A percentile compares a stretch with the other conserved stretches of the same genome.
These are phyloP conservation scores for Liasis olivaceus DNA, from an alignment of 2,797 vertebrate species.

Conservation along the genomic window DNA sequence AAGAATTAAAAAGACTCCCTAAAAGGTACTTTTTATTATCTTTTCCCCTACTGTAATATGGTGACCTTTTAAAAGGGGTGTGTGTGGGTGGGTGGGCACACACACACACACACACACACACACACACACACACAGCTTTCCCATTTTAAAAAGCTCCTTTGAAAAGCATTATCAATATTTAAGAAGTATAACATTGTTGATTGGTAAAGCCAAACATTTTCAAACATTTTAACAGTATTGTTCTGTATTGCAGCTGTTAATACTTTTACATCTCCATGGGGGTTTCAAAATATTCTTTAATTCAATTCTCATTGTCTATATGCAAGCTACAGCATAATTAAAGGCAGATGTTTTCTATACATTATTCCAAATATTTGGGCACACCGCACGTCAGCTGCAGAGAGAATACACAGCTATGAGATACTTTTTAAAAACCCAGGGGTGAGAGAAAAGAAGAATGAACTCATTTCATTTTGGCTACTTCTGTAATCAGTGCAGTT, in stretches of 20 bases:
- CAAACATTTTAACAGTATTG: constrained; percentile 63
- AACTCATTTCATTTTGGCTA: constrained; percentile 54
- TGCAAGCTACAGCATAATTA: constrained; percentile 71
- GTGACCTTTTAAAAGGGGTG: not conserved
- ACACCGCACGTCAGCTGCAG: constrained; percentile 63
- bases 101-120: too few relatives aligned
- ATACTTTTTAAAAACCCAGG: constrained; percentile 57
- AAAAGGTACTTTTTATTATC: not conserved
- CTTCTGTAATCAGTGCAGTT: constrained; percentile 19
- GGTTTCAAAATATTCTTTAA: constrained; percentile 76
- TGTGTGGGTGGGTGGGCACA: not conserved
- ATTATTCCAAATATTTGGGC: constrained; percentile 73
- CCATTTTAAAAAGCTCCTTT: constrained; percentile 1
- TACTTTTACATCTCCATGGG: constrained; percentile 72
- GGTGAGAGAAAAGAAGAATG: constrained; percentile 60
- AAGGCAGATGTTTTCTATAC: constrained; percentile 72
- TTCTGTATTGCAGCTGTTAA: constrained; percentile 70
- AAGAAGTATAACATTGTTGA: constrained; percentile 69
- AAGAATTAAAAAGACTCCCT: not conserved
- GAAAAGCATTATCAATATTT: constrained; percentile 65
- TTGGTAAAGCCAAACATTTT: constrained; percentile 73
- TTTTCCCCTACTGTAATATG: constrained; percentile 26
- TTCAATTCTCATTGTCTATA: constrained; percentile 74
- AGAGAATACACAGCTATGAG: constrained; percentile 55
- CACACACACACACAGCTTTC: not conserved